A percentile compares a stretch with the other conserved stretches of the same genome.
phyloP scores from a whole-genome alignment of 2,797 vertebrate genomes.

The Steatocranus sp. region DNA sequence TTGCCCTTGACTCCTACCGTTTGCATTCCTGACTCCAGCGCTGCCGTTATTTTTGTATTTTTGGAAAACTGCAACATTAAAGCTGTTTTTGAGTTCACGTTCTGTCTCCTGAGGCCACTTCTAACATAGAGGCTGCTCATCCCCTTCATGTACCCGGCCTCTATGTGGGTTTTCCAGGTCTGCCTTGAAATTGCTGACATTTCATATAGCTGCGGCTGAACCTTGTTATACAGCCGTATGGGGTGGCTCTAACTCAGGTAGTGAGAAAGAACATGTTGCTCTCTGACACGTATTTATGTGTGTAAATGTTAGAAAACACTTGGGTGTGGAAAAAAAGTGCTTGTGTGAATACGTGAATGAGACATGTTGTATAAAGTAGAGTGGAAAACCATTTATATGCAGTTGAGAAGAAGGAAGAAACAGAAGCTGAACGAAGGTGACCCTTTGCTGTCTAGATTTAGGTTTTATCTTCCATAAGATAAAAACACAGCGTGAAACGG shows the following conservation, averaged over 20 bases:
- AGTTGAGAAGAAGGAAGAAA: not conserved
- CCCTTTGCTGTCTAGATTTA: not conserved
- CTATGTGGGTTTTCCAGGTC: not conserved
- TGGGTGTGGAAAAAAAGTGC: not conserved
- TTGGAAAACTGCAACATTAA: not conserved
- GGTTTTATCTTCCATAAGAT: not conserved
- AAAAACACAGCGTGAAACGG: not conserved
- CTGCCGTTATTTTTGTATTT: not conserved
- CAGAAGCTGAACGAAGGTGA: not conserved
- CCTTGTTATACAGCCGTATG: not conserved
- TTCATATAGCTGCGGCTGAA: not conserved
- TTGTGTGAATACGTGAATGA: not conserved
- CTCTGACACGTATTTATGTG: not conserved
- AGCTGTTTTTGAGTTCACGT: not conserved
- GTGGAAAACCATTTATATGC: not conserved
- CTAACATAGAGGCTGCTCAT: not conserved
- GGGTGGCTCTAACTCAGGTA: not conserved
- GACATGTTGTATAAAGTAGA: not conserved
- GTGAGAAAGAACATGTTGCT: not conserved
- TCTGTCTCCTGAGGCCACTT: not conserved
- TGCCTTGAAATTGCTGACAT: not conserved
- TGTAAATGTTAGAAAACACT: not conserved
- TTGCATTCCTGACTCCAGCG: not conserved
- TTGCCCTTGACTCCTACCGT: accelerated
- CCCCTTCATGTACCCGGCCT: not conserved